Conservation (phyloP, 23 tunicate genomes). For the Aplidium turbinatum region DNA sequence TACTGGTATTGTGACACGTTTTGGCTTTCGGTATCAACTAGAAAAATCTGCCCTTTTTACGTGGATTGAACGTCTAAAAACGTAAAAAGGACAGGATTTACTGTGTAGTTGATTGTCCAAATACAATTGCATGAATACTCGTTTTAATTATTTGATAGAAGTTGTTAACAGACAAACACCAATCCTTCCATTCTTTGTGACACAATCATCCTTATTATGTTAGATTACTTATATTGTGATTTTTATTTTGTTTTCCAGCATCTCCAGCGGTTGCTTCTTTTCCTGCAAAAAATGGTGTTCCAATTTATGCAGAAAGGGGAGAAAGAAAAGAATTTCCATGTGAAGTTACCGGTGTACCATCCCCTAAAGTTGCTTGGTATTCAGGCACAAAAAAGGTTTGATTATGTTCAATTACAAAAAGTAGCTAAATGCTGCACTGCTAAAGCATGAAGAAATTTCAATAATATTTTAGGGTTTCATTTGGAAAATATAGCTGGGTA, state of each 20-base stretch:
- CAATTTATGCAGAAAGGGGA: slow-evolving; percentile 33
- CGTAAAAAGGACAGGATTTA: too few relatives aligned
- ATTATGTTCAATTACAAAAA: neutral
- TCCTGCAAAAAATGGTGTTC: slow-evolving; percentile 19
- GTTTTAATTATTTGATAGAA: too few relatives aligned
- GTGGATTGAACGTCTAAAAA: too few relatives aligned
- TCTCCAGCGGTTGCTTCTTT: slow-evolving; percentile 38
- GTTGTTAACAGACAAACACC: too few relatives aligned
- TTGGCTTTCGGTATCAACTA: too few relatives aligned
- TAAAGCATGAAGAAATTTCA: neutral
- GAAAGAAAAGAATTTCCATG: slow-evolving; percentile 32
- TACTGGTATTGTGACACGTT: too few relatives aligned
- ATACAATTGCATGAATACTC: too few relatives aligned
- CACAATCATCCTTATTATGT: too few relatives aligned
- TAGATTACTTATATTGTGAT: neutral
- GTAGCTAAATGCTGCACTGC: neutral
- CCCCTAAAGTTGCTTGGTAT: slow-evolving; percentile 60
- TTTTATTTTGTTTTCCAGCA: slow-evolving; percentile 34
- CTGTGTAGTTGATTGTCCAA: too few relatives aligned
- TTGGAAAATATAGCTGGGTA: neutral
- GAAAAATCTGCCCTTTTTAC: too few relatives aligned
- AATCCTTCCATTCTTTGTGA: too few relatives aligned
- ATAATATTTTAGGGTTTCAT: too few relatives aligned
- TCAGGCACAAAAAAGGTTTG: slow-evolving; percentile 35
- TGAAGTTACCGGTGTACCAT: slow-evolving; percentile 55